A percentile compares a stretch with the other conserved stretches of the same genome.
Conservation (phyloP, 2,888 invertebrate genomes). For the Callinectes sapidus region DNA sequence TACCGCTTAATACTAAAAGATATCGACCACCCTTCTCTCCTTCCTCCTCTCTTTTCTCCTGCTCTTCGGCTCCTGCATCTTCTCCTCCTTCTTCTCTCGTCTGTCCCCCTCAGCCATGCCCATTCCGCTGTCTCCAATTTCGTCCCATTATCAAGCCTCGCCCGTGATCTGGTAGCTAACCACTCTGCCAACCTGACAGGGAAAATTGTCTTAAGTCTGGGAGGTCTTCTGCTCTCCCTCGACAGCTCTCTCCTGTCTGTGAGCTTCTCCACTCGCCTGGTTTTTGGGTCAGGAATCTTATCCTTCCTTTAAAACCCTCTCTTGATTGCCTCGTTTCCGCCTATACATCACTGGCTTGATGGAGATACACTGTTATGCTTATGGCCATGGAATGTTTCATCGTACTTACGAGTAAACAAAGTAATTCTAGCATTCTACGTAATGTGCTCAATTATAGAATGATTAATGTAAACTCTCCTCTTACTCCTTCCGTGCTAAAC, state of each 20-base stretch:
- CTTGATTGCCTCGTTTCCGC: not conserved
- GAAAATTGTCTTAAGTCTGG: slow-evolving; percentile 20
- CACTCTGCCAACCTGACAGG: slow-evolving; percentile 3
- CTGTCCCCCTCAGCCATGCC: slow-evolving; percentile 23
- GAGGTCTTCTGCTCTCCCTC: slow-evolving; percentile 19
- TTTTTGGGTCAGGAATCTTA: not conserved
- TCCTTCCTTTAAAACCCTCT: not conserved
- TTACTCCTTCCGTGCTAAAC: not conserved
- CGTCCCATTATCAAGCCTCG: slow-evolving; percentile 32
- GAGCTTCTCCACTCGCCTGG: not conserved
- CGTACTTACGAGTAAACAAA: not conserved
- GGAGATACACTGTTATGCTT: not conserved
- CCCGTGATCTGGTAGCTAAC: slow-evolving; percentile 44
- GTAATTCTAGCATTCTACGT: not conserved
- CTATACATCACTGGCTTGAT: not conserved
- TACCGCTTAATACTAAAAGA: not conserved
- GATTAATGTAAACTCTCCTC: slow-evolving; percentile 4
- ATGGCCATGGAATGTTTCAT: not conserved
- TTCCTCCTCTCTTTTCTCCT: not conserved
- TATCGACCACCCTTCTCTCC: not conserved
- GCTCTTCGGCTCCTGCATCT: not conserved
- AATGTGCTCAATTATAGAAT: not conserved
- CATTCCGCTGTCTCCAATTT: slow-evolving; percentile 31
- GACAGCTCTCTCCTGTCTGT: slow-evolving; percentile 11
- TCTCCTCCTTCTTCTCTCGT: not conserved